Conservation (phyloP, 2,113 vertebrate species). For the Willisornis vidua region DNA sequence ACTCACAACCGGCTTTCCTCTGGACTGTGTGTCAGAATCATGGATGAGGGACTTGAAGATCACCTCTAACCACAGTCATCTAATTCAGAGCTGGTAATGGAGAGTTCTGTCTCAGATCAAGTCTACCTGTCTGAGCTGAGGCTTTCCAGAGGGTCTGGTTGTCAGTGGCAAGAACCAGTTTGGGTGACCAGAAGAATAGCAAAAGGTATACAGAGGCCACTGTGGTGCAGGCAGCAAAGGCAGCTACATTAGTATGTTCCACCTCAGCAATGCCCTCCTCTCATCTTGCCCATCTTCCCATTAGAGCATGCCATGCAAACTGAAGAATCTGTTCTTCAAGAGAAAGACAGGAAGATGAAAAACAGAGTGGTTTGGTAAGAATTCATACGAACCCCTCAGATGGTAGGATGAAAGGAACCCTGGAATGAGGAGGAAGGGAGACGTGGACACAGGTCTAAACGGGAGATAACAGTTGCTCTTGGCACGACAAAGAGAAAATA, state of each 20-base stretch:
- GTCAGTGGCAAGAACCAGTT: background rate
- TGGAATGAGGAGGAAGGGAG: background rate
- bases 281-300: background rate
- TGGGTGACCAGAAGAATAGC: background rate
- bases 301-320: constrained; percentile 5
- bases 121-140: background rate
- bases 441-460: background rate
- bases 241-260: background rate
- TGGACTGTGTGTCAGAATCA: background rate
- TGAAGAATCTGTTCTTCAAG: background rate
- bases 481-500: constrained; percentile 25
- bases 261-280: background rate
- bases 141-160: background rate
- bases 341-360: constrained; percentile 31
- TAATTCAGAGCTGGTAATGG: background rate
- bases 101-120: background rate
- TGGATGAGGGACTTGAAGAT: background rate
- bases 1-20: background rate
- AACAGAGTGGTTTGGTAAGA: background rate
- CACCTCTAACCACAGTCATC: background rate
- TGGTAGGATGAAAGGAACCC: background rate
- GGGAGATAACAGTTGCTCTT: background rate
- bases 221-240: background rate
- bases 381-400: background rate
- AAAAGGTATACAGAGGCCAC: background rate